Evolutionary conservation across 2,888 invertebrate genomes (phyloP), one percentile per base, ranked within the genome.

Genomic region (Halictus quadricinctus): DNA sequence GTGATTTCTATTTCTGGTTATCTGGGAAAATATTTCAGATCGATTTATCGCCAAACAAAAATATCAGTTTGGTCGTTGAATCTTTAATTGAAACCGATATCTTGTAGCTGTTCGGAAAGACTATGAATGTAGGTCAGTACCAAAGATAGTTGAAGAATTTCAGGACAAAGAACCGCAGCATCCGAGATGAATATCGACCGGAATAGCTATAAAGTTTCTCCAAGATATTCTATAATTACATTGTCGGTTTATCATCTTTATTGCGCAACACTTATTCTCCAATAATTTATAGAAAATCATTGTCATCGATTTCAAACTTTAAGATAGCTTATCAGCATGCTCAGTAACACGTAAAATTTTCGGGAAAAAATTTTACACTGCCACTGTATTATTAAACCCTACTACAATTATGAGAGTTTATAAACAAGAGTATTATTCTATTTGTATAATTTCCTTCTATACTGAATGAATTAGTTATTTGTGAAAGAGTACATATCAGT

Each of bases 81-180:
- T 48, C 36, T 48, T 50, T 36, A 74, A 75, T 69, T 41, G 69
- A 41, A 69, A 36, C 36, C 69, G 41, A 69, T 69, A 69, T 69
- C 36, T 69, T 21, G 10, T 21, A 69, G 41, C 41, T 21, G 66
- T 13, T 36, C 18, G 36, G 4, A 36, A 2, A 66, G 36, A 66
- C 18, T 18, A 2, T 36, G 41, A 69, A 41, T 69, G 41, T 69
- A 69, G 69, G 69, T 21, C 69, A 69, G 41, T 10, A 10, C 36
- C 41, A 36, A 69, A 69, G 69, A 69, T 69, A 69, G 69, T 69
- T 69, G 69, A 69, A 69, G 46, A 69, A 79, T 83, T 72, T 66
- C 29, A 29, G n/a, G 41, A 69, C 41, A 69, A 69, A 69, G 69
- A 41, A 69, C 21, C 69, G 41, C 21, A 41, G 69, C 41, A 41